These are phyloP conservation scores for Steinernema scapterisci DNA, from an alignment of 2,888 invertebrate genomes.

Conservation along the genomic window DNA sequence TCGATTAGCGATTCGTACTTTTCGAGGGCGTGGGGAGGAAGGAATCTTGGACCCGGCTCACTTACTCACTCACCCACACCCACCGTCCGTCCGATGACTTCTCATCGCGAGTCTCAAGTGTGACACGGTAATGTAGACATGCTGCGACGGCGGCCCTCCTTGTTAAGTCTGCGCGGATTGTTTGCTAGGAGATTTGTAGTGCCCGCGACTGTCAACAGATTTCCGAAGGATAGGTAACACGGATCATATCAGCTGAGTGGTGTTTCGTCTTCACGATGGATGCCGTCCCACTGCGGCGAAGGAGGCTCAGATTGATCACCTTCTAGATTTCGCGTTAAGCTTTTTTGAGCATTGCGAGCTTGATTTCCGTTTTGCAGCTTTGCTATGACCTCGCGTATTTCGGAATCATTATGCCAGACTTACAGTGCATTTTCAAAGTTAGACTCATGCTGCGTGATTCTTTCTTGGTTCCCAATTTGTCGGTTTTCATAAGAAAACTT, in stretches of 20 bases:
- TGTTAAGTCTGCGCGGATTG: conserved; percentile 27
- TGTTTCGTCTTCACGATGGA: background rate
- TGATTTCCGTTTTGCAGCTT: no score
- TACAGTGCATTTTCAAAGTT: no score
- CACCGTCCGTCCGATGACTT: background rate
- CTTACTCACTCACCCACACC: background rate
- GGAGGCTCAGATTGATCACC: no score
- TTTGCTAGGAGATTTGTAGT: conserved; percentile 18
- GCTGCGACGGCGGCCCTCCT: conserved; percentile 24
- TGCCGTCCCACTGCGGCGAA: no score
- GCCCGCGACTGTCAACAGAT: conserved; percentile 22
- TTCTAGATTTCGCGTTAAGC: no score
- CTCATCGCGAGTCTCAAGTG: conserved; percentile 12
- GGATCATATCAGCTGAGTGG: conserved; percentile 28
- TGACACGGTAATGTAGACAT: conserved; percentile 30
- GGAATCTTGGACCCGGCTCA: background rate
- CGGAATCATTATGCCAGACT: no score
- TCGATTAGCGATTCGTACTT: conserved; percentile 8
- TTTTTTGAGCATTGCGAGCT: no score
- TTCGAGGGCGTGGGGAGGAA: conserved; percentile 18
- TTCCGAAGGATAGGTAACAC: background rate
- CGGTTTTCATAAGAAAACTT: no score
- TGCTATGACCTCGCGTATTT: no score
- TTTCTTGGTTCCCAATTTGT: no score
- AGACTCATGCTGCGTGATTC: no score